Evolutionary conservation across 1,140 invertebrate species (phyloP).

Genomic region (Phocides pigmalion): DNA sequence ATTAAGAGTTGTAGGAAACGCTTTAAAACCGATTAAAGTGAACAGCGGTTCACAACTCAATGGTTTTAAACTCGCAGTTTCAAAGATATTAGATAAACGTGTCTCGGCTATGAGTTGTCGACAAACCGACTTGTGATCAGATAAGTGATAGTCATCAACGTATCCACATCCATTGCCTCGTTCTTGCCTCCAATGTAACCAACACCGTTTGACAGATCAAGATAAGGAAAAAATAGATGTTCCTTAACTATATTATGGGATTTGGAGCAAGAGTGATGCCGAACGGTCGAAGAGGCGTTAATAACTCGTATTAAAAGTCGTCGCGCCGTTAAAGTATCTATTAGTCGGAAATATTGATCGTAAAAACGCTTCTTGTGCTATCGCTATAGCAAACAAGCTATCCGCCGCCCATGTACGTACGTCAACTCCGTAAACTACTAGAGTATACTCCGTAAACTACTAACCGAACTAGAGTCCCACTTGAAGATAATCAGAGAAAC

Average conservation of each 20-base stretch:
- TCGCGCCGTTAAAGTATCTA: no score
- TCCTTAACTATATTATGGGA: slow-evolving; percentile 30
- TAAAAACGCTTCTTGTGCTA: no score
- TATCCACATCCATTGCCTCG: slow-evolving; percentile 35
- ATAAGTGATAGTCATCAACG: slow-evolving; percentile 47
- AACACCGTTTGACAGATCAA: slow-evolving; percentile 47
- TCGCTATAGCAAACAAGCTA: no score
- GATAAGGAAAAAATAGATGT: slow-evolving; percentile 28
- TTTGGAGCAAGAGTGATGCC: slow-evolving; percentile 4
- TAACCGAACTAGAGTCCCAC: no score
- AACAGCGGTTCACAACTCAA: slow-evolving; percentile 37
- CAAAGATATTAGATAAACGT: slow-evolving; percentile 50
- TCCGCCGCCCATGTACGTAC: no score
- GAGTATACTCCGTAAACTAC: no score
- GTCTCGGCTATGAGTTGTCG: slow-evolving; percentile 49
- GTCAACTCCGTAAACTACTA: no score
- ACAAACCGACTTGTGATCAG: slow-evolving; percentile 55
- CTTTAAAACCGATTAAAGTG: slow-evolving; percentile 48
- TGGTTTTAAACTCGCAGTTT: slow-evolving; percentile 44
- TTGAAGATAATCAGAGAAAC: no score
- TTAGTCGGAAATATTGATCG: background rate
- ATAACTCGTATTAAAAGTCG: no score
- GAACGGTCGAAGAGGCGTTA: background rate
- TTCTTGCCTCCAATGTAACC: slow-evolving; percentile 51
- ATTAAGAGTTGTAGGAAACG: slow-evolving; percentile 27